phyloP scores from a whole-genome alignment of 2,113 vertebrate genomes.

The Pomatostomus ruficeps region DNA sequence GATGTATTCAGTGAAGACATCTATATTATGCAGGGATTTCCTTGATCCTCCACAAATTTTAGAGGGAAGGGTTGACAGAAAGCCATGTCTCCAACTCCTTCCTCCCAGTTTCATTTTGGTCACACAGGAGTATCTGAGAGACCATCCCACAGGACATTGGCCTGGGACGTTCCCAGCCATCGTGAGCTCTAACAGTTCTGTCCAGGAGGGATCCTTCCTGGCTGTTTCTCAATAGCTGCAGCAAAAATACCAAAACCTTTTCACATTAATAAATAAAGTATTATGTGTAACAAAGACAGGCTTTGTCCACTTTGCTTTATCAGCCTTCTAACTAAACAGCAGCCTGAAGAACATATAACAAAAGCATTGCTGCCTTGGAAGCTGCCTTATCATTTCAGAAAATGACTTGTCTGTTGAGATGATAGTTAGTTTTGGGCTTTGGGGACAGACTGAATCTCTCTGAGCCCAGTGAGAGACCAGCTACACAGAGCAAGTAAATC shows the following conservation, averaged over 20 bases:
- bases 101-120: background rate
- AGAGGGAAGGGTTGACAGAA: background rate
- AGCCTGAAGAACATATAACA: slow-evolving; percentile 35
- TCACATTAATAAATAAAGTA: slow-evolving; percentile 6
- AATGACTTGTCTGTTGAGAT: slow-evolving; percentile 71
- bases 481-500: slow-evolving; percentile 44
- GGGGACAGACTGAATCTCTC: slow-evolving; percentile 40
- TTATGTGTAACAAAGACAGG: background rate
- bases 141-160: rapidly evolving
- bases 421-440: slow-evolving; percentile 57
- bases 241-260: slow-evolving; percentile 2
- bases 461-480: slow-evolving; percentile 52
- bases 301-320: slow-evolving; percentile 61
- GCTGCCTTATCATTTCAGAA: slow-evolving; percentile 68
- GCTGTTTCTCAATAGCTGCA: background rate
- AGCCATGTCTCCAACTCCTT: background rate
- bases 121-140: background rate
- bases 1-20: background rate
- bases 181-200: background rate
- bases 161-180: background rate
- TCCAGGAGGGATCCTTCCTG: background rate
- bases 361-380: slow-evolving; percentile 54
- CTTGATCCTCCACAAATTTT: background rate
- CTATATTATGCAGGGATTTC: background rate
- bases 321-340: slow-evolving; percentile 8